Conservation (phyloP, 2,888 invertebrate genomes). For the Melipona bicolor region DNA sequence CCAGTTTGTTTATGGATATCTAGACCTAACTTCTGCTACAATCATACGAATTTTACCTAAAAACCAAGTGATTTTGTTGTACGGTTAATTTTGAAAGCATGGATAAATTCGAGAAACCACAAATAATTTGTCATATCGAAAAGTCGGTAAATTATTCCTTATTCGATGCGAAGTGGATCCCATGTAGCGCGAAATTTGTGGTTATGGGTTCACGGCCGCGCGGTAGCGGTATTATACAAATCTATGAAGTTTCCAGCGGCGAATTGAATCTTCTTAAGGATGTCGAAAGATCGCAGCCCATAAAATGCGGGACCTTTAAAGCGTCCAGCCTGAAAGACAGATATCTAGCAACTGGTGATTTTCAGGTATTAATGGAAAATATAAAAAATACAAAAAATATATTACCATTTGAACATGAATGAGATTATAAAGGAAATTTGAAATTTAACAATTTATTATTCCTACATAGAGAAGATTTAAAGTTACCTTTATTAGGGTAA, state of each 20-base stretch:
- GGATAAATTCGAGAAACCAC: slow-evolving; percentile 91
- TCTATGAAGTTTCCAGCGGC: slow-evolving; percentile 91
- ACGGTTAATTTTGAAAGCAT: slow-evolving; percentile 70
- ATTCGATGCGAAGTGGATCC: slow-evolving; percentile 98
- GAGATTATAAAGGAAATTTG: neutral
- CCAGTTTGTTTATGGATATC: slow-evolving; percentile 67
- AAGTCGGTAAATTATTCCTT: slow-evolving; percentile 93
- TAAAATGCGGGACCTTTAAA: slow-evolving; percentile 97
- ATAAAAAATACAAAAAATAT: neutral
- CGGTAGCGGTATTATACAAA: slow-evolving; percentile 93
- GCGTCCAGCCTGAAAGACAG: slow-evolving; percentile 93
- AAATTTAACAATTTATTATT: slow-evolving; percentile 17
- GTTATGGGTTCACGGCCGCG: slow-evolving; percentile 94
- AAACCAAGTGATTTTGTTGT: neutral
- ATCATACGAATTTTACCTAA: neutral
- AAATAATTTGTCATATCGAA: slow-evolving; percentile 95
- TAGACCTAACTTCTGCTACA: neutral
- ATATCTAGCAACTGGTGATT: slow-evolving; percentile 95
- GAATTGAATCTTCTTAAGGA: slow-evolving; percentile 90
- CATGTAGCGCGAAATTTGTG: slow-evolving; percentile 96
- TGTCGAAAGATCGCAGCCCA: slow-evolving; percentile 92
- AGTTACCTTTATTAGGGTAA: slow-evolving; percentile 85
- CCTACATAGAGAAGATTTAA: slow-evolving; percentile 42
- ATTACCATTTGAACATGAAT: neutral
- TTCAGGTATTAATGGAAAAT: slow-evolving; percentile 83